Conservation (phyloP, 2,113 vertebrate species). For the Zosterops japonicus region DNA sequence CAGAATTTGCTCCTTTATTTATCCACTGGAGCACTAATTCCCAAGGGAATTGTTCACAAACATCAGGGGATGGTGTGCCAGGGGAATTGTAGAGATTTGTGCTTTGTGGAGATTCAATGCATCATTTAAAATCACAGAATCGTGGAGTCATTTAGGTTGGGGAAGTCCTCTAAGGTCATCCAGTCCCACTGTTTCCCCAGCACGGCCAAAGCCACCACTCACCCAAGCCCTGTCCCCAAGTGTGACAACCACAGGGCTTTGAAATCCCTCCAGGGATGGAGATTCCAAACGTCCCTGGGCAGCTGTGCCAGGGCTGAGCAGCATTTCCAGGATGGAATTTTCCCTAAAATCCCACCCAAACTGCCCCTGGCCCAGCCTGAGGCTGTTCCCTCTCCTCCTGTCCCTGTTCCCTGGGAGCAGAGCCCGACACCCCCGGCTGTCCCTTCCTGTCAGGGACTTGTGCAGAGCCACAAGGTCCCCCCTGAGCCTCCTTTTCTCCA, state of each 20-base stretch:
- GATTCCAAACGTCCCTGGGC: not conserved
- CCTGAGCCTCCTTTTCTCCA: not conserved
- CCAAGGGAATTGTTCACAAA: slow-evolving; percentile 14
- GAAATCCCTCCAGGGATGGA: not conserved
- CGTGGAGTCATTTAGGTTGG: not conserved
- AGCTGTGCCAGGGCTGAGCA: not conserved
- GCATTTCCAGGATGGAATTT: not conserved
- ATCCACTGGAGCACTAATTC: not conserved
- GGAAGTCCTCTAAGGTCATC: not conserved
- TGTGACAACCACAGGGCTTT: not conserved
- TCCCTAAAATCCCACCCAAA: not conserved
- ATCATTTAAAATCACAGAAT: not conserved
- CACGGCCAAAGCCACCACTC: not conserved
- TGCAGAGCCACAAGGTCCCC: not conserved
- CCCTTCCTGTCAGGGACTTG: not conserved
- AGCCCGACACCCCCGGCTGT: accelerated
- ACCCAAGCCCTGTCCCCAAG: not conserved
- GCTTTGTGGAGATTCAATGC: not conserved
- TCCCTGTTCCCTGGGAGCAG: not conserved
- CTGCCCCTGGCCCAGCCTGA: not conserved
- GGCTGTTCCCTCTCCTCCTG: accelerated
- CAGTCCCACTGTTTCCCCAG: not conserved
- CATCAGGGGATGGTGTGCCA: not conserved
- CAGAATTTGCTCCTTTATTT: not conserved
- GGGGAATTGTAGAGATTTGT: no score